Evolutionary conservation across 2,888 invertebrate species (phyloP).

Genomic region (Papilio gigon): DNA sequence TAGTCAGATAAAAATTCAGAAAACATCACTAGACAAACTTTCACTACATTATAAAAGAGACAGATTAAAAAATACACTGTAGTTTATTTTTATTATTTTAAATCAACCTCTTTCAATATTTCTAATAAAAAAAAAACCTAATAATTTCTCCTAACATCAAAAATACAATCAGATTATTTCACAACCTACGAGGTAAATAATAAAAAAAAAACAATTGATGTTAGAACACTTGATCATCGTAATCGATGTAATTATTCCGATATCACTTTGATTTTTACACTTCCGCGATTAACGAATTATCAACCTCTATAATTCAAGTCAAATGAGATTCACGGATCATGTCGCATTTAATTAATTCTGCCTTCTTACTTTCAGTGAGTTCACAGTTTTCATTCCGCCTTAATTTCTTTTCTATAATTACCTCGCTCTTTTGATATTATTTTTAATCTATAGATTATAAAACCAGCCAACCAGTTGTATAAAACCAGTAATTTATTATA

Average conservation of each 20-base stretch:
- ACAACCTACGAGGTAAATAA: no score
- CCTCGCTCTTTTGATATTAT: background rate
- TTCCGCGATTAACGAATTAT: background rate
- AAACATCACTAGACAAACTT: background rate
- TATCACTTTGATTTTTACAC: background rate
- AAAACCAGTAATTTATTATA: background rate
- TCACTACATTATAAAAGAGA: background rate
- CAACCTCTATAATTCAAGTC: background rate
- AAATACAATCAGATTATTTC: no score
- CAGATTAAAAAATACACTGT: background rate
- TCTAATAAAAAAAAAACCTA: no score
- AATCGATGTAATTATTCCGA: background rate
- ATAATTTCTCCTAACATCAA: no score
- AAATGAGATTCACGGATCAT: constrained; percentile 4
- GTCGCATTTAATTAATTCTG: constrained; percentile 6
- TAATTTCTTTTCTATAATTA: constrained; percentile 4
- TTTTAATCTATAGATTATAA: no score
- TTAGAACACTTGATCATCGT: no score
- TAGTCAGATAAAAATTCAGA: background rate
- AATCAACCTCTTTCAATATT: no score
- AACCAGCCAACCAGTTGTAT: no score
- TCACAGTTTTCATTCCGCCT: background rate
- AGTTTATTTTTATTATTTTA: no score
- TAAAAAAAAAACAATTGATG: no score
- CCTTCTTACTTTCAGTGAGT: constrained; percentile 1